These are phyloP conservation scores for Nomada ruficornis DNA, from an alignment of 2,888 invertebrate species.

Conservation along the genomic window DNA sequence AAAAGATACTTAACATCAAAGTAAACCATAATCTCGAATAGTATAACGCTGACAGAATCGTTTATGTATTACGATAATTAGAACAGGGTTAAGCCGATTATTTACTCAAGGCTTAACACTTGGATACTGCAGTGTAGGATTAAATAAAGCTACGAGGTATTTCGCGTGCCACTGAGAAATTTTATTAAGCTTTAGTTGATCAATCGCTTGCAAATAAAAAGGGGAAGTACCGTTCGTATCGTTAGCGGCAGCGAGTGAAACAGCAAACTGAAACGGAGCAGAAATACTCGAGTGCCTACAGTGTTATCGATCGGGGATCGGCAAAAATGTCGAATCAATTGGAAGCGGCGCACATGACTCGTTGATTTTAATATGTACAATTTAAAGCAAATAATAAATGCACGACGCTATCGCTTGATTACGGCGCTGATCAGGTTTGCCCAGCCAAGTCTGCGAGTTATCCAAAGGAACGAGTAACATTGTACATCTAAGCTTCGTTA, in stretches of 20 bases:
- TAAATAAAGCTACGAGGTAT: slow-evolving; percentile 1
- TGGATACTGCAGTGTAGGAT: background rate
- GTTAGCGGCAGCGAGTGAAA: slow-evolving; percentile 26
- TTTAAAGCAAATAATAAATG: slow-evolving; percentile 13
- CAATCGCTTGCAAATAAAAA: slow-evolving; percentile 22
- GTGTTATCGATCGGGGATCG: slow-evolving; percentile 23
- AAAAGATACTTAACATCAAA: no score
- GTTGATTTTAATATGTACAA: slow-evolving; percentile 2
- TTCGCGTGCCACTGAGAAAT: slow-evolving; percentile 7
- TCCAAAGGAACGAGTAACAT: background rate
- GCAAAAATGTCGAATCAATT: slow-evolving; percentile 19
- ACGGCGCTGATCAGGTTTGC: background rate
- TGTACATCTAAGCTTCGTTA: background rate
- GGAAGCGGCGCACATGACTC: background rate
- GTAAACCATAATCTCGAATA: no score
- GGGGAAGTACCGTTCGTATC: slow-evolving; percentile 17
- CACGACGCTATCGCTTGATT: background rate
- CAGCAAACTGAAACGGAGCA: slow-evolving; percentile 5
- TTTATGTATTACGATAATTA: no score
- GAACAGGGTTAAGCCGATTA: no score
- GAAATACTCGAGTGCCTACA: slow-evolving; percentile 1
- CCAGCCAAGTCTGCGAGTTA: background rate
- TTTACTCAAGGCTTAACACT: no score
- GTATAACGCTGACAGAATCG: no score
- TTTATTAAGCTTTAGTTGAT: background rate